Conservation (phyloP, 2,113 vertebrate genomes). For the Thomomys bottae region DNA sequence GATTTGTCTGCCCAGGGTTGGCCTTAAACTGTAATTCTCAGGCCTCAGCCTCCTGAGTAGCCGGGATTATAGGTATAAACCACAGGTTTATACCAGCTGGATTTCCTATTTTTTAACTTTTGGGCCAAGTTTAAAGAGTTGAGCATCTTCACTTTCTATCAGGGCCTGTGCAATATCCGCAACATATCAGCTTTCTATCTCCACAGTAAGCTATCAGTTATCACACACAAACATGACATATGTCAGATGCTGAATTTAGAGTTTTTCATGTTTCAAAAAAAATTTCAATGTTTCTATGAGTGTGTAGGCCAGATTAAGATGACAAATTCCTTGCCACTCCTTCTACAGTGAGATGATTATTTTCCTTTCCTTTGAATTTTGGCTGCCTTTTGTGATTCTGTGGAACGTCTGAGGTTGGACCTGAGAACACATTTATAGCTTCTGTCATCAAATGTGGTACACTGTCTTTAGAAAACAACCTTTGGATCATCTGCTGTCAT, state of each 20-base stretch:
- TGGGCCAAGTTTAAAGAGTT: neutral
- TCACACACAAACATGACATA: constrained; percentile 20
- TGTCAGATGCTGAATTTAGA: neutral
- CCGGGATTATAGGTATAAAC: no score
- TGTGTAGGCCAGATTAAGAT: neutral
- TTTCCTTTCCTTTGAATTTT: constrained; percentile 5
- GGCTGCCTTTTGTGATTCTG: neutral
- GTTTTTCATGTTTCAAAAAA: constrained; percentile 12
- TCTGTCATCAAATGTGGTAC: neutral
- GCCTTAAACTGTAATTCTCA: no score
- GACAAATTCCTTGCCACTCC: neutral
- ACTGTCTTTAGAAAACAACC: no score
- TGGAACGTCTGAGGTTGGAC: neutral
- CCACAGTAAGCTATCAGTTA: constrained; percentile 19
- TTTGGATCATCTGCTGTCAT: neutral
- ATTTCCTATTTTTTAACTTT: constrained; percentile 3
- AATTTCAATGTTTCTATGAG: neutral
- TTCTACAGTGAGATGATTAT: neutral
- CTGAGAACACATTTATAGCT: neutral
- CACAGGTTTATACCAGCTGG: neutral
- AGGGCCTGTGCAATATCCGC: neutral
- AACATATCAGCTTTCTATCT: neutral
- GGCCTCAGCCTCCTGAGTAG: no score
- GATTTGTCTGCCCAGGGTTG: no score
- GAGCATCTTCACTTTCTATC: neutral